Base-by-base conservation (phyloP, 2,797 vertebrate genomes). In the Myotis myotis region DNA sequence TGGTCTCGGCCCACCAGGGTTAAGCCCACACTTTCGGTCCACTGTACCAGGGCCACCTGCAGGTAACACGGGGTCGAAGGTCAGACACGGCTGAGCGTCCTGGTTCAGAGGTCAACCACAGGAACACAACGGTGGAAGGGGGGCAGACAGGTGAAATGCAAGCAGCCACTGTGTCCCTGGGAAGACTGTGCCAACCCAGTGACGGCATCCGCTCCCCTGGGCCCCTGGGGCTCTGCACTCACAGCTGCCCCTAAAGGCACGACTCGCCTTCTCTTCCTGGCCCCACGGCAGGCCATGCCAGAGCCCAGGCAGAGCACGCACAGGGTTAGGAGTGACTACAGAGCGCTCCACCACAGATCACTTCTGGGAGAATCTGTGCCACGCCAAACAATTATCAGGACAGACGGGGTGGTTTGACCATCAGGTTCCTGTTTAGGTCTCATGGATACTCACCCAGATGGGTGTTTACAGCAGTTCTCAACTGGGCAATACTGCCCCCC, bases 41-140 rank as follows among this genome's bases (percentile, higher is more conserved):
- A 99, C 98, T 99, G 99, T 55, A 99, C 99, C 97, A 99, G 98
- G 91, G 99, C 99, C 98, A 99, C 99, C 99, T 99, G 97, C 82
- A 97, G 11, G 74, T 49, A 78, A 88, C 17, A 41, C 66, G 72
- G 76, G 95, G 81, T 87, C 9, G 20, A 30, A 91, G 93, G 92
- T 98, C 97, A 98, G 86, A 76, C 25, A 38, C 41, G 6, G 87
- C 89, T 23, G 4, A 94, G 90, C 33, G 82, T 22, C 36, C 49
- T 2, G 20, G 91, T 41, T 60, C 82, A 47, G 30, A 81, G 78
- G 96, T 79, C 83, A 78, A 49, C 41, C 66, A 62, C 70, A 62
- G 22, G 76, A 79, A 89, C 68, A 85, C 33, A 4, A 8, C 17
- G 16, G 51, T 5, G 74, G 62, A 2, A 1, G 9, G 71, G 78